These are phyloP conservation scores for Mongoloraphidia duomilia DNA, from an alignment of 2,888 invertebrate species.

Conservation along the genomic window DNA sequence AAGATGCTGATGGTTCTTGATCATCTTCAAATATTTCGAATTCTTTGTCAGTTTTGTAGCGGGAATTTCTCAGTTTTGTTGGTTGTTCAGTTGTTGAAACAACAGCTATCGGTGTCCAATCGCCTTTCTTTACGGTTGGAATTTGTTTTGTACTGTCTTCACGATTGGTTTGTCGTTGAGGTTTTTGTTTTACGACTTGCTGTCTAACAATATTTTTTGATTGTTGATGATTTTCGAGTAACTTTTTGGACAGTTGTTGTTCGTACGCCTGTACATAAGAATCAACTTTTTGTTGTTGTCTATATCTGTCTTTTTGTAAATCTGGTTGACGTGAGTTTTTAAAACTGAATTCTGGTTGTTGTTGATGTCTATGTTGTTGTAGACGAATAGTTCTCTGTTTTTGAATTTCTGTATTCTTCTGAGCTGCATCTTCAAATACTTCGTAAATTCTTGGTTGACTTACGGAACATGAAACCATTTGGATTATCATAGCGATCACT, in stretches of 20 bases:
- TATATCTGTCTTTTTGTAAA: slow-evolving; percentile 21
- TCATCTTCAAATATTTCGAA: slow-evolving; percentile 2
- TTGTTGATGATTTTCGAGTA: neutral
- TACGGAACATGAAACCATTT: no score
- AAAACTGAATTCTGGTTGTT: slow-evolving; percentile 20
- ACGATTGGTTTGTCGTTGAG: neutral
- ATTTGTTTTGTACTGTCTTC: neutral
- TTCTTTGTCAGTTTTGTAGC: neutral
- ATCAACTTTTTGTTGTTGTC: slow-evolving; percentile 23
- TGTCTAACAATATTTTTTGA: slow-evolving; percentile 3
- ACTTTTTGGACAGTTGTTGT: neutral
- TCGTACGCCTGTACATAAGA: slow-evolving; percentile 4
- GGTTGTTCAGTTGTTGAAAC: neutral
- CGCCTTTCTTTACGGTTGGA: neutral
- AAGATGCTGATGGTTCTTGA: slow-evolving; percentile 5
- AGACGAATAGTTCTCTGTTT: slow-evolving; percentile 11
- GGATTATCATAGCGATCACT: no score
- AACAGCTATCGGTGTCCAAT: no score
- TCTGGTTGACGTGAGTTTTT: slow-evolving; percentile 22
- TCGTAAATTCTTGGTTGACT: slow-evolving; percentile 10
- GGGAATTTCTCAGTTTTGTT: neutral
- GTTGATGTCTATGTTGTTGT: slow-evolving; percentile 12
- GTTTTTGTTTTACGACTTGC: slow-evolving; percentile 4
- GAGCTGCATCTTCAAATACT: slow-evolving; percentile 7
- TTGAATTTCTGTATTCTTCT: slow-evolving; percentile 8